phyloP scores from a whole-genome alignment of 2,888 invertebrate species.

The Tetanocera ferruginea region DNA sequence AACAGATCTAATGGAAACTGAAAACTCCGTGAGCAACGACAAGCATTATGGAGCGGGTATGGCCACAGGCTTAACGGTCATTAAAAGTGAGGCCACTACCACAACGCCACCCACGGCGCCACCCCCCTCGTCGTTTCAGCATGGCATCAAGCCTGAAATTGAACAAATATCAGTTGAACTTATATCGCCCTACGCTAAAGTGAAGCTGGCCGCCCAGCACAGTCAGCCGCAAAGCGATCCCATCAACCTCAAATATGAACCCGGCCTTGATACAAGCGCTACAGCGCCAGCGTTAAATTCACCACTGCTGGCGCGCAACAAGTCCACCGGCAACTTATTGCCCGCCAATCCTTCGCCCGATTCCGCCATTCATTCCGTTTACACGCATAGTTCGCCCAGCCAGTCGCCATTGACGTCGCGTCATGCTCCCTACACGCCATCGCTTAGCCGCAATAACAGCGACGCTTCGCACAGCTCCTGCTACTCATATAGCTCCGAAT shows the following conservation, averaged over 20 bases:
- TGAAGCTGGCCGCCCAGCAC: slow-evolving; percentile 54
- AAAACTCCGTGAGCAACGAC: slow-evolving; percentile 58
- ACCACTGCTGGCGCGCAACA: slow-evolving; percentile 77
- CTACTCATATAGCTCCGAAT: slow-evolving; percentile 87
- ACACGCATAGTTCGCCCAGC: slow-evolving; percentile 84
- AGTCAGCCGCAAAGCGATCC: slow-evolving; percentile 65
- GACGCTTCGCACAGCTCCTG: slow-evolving; percentile 92
- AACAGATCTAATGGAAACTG: slow-evolving; percentile 71
- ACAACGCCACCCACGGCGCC: slow-evolving; percentile 42
- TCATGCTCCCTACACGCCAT: slow-evolving; percentile 85
- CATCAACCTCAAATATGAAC: slow-evolving; percentile 68
- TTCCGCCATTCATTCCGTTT: slow-evolving; percentile 90
- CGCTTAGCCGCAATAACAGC: slow-evolving; percentile 89
- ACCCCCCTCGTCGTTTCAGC: slow-evolving; percentile 31
- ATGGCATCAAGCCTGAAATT: slow-evolving; percentile 57
- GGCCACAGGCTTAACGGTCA: slow-evolving; percentile 52
- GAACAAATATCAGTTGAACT: slow-evolving; percentile 61
- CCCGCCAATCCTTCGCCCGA: slow-evolving; percentile 89
- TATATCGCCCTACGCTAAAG: slow-evolving; percentile 47
- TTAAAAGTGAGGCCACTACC: slow-evolving; percentile 59
- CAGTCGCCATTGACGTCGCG: slow-evolving; percentile 89
- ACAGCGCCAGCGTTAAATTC: slow-evolving; percentile 71
- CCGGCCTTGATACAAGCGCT: slow-evolving; percentile 47
- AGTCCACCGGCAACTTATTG: slow-evolving; percentile 72
- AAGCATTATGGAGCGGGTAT: slow-evolving; percentile 22